Conservation (phyloP, 2,797 vertebrate genomes). For the Spizella passerina region DNA sequence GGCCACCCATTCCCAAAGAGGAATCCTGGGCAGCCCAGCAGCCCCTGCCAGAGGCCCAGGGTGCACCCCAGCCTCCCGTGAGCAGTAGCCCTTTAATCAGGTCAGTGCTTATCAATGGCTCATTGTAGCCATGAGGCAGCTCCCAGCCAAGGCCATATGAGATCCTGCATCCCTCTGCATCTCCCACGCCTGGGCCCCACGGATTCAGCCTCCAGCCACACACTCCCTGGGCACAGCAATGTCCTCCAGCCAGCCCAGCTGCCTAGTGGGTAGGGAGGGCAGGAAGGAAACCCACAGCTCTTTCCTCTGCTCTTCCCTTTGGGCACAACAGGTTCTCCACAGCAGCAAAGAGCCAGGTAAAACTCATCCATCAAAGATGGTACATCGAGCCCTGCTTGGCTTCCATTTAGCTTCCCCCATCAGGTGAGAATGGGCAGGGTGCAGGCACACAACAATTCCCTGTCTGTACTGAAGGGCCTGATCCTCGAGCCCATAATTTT, state of each 20-base stretch:
- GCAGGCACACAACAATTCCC: background rate
- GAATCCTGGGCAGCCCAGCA: background rate
- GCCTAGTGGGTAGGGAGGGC: background rate
- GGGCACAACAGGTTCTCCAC: background rate
- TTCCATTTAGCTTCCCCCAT: background rate
- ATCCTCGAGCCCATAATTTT: background rate
- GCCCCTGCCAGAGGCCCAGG: accelerated
- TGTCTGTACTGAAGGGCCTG: background rate
- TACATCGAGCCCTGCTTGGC: accelerated
- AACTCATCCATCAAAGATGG: background rate
- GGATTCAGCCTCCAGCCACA: background rate
- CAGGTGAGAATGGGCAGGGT: accelerated
- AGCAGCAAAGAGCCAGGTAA: background rate
- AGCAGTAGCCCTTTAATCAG: slow-evolving; percentile 9
- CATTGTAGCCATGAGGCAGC: background rate
- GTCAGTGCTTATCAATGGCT: background rate
- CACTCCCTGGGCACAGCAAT: background rate
- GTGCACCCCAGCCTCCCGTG: background rate
- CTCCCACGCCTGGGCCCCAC: background rate
- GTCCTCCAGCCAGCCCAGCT: background rate
- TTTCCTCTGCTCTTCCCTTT: background rate
- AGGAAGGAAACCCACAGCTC: background rate
- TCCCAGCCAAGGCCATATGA: accelerated
- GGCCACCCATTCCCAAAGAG: background rate
- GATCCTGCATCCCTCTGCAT: background rate